Evolutionary conservation across 37 sponge, comb jelly and placozoan species (phyloP).

Genomic region (Hormiphora californensis): DNA sequence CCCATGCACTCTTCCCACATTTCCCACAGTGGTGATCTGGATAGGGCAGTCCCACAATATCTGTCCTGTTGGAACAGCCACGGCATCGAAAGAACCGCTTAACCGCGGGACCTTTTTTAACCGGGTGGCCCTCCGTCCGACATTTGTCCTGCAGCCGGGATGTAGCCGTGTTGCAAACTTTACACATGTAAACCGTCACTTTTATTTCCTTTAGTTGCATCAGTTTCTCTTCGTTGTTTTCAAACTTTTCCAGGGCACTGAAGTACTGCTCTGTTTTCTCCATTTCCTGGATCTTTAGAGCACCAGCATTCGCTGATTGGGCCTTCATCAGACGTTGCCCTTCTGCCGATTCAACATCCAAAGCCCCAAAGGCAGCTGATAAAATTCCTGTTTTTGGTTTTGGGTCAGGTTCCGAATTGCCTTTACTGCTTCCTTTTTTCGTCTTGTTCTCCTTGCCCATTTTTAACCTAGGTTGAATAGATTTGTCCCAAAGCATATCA

Average conservation of each 20-base stretch:
- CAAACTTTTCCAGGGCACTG: conserved; percentile 11
- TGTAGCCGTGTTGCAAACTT: conserved; percentile 5
- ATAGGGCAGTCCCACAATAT: background rate
- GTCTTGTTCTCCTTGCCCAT: background rate
- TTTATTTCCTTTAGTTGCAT: background rate
- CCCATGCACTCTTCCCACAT: conserved; percentile 12
- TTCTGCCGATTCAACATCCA: background rate
- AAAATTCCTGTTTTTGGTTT: background rate
- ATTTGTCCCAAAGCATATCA: background rate
- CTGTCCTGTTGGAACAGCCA: background rate
- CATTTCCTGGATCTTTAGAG: background rate
- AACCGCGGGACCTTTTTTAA: conserved; percentile 13
- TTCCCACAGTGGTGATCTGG: conserved; percentile 1
- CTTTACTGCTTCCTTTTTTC: background rate
- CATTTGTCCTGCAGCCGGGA: background rate
- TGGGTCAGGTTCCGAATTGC: background rate
- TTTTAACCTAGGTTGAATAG: too few relatives aligned
- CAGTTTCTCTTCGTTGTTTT: conserved; percentile 23
- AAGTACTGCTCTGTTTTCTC: conserved; percentile 1
- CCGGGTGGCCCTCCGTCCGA: background rate
- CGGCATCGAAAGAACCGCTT: background rate
- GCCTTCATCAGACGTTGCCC: background rate
- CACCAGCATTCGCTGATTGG: conserved; percentile 4
- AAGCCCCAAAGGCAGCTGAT: background rate
- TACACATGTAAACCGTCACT: conserved; percentile 22